These are phyloP conservation scores for Drosophila fulvimacula DNA, from an alignment of 2,888 invertebrate species.

Conservation along the genomic window DNA sequence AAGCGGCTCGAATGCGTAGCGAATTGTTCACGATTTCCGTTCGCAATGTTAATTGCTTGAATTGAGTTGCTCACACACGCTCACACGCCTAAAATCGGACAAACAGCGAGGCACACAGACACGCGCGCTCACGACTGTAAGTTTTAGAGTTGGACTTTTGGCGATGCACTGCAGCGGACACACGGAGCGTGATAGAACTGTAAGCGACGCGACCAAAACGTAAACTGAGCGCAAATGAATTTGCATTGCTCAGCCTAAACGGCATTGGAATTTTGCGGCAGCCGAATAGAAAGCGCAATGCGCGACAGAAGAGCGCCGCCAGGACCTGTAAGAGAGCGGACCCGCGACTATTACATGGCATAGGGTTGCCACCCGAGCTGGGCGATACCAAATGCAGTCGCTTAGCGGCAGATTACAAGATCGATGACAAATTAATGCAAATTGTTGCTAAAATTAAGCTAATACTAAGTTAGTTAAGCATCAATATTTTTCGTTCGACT, in stretches of 20 bases:
- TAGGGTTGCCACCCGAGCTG: conserved; percentile 18
- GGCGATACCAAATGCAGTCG: too few relatives aligned
- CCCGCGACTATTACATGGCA: neutral
- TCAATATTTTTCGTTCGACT: neutral
- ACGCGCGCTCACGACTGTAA: conserved; percentile 24
- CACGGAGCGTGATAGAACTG: conserved; percentile 61
- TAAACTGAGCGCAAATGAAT: conserved; percentile 62
- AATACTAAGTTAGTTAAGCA: too few relatives aligned
- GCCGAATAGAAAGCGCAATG: conserved; percentile 23
- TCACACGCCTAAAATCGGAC: conserved; percentile 18
- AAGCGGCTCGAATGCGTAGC: conserved; percentile 50
- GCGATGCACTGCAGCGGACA: conserved; percentile 57
- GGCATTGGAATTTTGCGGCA: conserved; percentile 73
- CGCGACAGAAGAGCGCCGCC: conserved; percentile 23
- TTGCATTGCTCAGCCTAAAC: conserved; percentile 41
- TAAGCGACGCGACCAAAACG: conserved; percentile 72
- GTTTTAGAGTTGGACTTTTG: conserved; percentile 44
- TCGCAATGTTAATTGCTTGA: conserved; percentile 52
- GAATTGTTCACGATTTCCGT: conserved; percentile 61
- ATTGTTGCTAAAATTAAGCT: neutral
- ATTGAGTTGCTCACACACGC: conserved; percentile 35
- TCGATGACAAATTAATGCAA: neutral
- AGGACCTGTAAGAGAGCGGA: conserved; percentile 44
- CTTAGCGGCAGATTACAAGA: neutral
- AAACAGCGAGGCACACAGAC: conserved; percentile 32